Evolutionary conservation across 2,113 vertebrate species (phyloP).

Genomic region (Lonchura striata): DNA sequence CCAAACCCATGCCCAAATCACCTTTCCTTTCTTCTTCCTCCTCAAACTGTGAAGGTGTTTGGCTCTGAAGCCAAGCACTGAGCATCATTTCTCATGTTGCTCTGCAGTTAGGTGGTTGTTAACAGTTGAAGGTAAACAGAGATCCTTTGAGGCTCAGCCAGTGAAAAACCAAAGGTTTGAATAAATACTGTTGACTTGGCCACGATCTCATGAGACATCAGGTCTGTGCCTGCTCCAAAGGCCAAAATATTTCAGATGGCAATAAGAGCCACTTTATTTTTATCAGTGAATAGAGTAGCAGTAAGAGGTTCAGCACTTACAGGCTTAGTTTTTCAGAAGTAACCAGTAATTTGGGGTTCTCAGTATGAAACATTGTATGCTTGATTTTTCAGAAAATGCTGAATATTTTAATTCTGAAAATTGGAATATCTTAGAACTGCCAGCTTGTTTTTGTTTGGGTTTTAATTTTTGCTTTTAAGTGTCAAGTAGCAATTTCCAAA

Average conservation of each 20-base stretch:
- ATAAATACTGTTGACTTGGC: not conserved
- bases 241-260: not conserved
- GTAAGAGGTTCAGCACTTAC: not conserved
- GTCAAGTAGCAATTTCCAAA: not conserved
- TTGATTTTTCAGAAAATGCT: not conserved
- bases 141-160: not conserved
- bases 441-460: not conserved
- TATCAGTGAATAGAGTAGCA: not conserved
- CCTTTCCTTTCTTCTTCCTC: not conserved
- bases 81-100: fast-evolving
- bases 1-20: not conserved
- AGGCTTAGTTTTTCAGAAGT: not conserved
- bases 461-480: not conserved
- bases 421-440: not conserved
- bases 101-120: not conserved
- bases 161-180: not conserved
- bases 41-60: not conserved
- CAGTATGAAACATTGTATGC: not conserved
- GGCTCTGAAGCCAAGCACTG: not conserved
- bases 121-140: not conserved
- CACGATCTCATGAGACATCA: not conserved
- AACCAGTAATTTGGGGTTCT: not conserved
- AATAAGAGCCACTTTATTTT: not conserved
- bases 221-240: not conserved
- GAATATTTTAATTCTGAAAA: not conserved